Evolutionary conservation across 2,113 vertebrate species (phyloP).

Genomic region (Scytalopus superciliaris): DNA sequence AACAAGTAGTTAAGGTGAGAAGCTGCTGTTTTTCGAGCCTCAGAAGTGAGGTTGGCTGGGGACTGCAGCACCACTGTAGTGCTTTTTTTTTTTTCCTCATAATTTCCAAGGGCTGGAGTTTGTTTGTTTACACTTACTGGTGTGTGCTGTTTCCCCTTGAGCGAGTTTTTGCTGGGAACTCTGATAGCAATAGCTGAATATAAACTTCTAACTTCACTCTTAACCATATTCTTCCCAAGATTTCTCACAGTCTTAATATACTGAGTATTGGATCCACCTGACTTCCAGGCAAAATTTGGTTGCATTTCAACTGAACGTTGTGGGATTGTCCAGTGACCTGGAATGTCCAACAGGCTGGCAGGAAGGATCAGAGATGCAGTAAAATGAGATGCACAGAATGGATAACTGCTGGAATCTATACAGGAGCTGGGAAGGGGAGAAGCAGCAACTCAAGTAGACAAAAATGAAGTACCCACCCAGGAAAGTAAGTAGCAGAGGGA

Average conservation of each 20-base stretch:
- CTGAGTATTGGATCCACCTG: not conserved
- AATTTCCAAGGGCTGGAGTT: not conserved
- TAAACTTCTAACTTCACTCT: not conserved
- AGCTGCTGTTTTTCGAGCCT: not conserved
- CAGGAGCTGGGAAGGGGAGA: not conserved
- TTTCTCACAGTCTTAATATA: not conserved
- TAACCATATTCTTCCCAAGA: not conserved
- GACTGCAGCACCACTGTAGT: not conserved
- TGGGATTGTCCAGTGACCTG: not conserved
- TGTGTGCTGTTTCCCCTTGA: not conserved
- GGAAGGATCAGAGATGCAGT: not conserved
- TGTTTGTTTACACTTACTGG: not conserved
- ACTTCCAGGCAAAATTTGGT: not conserved
- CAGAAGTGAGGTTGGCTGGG: not conserved
- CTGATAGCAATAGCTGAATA: not conserved
- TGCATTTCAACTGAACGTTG: not conserved
- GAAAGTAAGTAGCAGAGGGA: not conserved
- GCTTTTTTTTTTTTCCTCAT: not conserved
- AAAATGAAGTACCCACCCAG: not conserved
- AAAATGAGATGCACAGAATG: not conserved
- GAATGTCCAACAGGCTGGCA: not conserved
- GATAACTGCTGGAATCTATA: not conserved
- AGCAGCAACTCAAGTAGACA: accelerated
- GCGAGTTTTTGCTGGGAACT: not conserved
- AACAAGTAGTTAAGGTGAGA: not conserved